These are phyloP conservation scores for Mastacembelus armatus DNA, from an alignment of 2,797 vertebrate genomes.

Conservation along the genomic window DNA sequence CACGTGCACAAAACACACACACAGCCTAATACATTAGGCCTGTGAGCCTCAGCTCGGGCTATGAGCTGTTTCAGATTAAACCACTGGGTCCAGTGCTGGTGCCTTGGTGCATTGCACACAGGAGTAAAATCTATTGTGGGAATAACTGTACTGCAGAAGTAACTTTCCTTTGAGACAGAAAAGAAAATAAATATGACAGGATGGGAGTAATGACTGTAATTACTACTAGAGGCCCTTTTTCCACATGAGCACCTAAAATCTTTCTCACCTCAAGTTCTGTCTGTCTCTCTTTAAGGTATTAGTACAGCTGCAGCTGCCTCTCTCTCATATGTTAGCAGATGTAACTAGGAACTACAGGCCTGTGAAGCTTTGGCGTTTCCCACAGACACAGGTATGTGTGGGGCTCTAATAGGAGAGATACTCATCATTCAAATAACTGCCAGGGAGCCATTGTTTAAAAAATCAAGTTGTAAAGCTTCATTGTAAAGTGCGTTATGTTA, in stretches of 20 bases:
- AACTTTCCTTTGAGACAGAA: slow-evolving; percentile 53
- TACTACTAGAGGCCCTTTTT: slow-evolving; percentile 67
- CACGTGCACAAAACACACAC: slow-evolving; percentile 1
- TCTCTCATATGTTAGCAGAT: background rate
- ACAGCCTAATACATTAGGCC: slow-evolving; percentile 36
- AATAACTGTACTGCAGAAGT: slow-evolving; percentile 38
- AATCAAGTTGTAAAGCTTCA: background rate
- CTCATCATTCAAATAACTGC: no score
- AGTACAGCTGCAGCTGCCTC: slow-evolving; percentile 24
- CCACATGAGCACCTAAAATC: slow-evolving; percentile 50
- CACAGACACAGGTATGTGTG: background rate
- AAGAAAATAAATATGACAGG: slow-evolving; percentile 64
- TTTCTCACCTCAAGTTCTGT: slow-evolving; percentile 24
- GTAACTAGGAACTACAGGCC: background rate
- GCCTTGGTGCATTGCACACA: slow-evolving; percentile 34
- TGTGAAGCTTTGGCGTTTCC: background rate
- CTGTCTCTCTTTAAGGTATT: slow-evolving; percentile 42
- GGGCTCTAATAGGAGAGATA: background rate
- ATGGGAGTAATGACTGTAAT: slow-evolving; percentile 73
- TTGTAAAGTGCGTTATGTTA: slow-evolving; percentile 1
- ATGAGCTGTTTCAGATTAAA: slow-evolving; percentile 44
- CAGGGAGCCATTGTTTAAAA: background rate
- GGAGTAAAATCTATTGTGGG: slow-evolving; percentile 57
- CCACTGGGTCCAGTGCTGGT: slow-evolving; percentile 12
- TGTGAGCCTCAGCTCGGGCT: slow-evolving; percentile 15